A percentile compares a stretch with the other conserved stretches of the same genome.
These are phyloP conservation scores for Platyscapa corneri DNA, from an alignment of 1,140 invertebrate genomes.

Conservation along the genomic window DNA sequence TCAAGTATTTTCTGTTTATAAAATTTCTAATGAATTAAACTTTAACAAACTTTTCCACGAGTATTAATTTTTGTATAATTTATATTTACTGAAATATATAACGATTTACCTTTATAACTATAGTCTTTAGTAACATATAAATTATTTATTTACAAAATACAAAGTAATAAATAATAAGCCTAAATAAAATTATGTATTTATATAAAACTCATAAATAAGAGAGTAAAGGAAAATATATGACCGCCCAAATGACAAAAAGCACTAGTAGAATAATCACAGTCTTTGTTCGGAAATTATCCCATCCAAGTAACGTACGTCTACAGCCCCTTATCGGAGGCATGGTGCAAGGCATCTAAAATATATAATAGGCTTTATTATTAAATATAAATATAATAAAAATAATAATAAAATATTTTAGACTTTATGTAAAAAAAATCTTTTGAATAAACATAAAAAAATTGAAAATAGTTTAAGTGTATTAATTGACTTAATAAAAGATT, in stretches of 20 bases:
- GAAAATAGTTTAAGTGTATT: too few relatives aligned
- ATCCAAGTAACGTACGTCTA: slow-evolving; percentile 64
- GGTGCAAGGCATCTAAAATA: slow-evolving; percentile 44
- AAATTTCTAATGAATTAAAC: background rate
- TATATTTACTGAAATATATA: background rate
- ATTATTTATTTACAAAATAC: background rate
- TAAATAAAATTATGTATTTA: background rate
- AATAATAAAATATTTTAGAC: too few relatives aligned
- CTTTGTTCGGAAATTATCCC: slow-evolving; percentile 69
- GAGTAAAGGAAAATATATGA: slow-evolving; percentile 68
- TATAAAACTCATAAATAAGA: background rate
- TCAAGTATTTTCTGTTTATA: slow-evolving; percentile 4
- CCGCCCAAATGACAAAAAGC: slow-evolving; percentile 68
- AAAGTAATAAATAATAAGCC: too few relatives aligned
- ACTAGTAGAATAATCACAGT: slow-evolving; percentile 63
- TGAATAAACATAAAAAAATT: too few relatives aligned
- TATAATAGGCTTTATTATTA: background rate
- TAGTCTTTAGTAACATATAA: background rate
- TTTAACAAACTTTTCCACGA: background rate
- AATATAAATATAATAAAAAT: too few relatives aligned
- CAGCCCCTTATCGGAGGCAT: slow-evolving; percentile 36
- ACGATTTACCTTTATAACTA: background rate
- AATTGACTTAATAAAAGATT: too few relatives aligned
- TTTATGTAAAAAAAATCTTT: too few relatives aligned
- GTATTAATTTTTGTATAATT: background rate